phyloP scores from a whole-genome alignment of 2,113 vertebrate species.

The Centrocercus urophasianus region DNA sequence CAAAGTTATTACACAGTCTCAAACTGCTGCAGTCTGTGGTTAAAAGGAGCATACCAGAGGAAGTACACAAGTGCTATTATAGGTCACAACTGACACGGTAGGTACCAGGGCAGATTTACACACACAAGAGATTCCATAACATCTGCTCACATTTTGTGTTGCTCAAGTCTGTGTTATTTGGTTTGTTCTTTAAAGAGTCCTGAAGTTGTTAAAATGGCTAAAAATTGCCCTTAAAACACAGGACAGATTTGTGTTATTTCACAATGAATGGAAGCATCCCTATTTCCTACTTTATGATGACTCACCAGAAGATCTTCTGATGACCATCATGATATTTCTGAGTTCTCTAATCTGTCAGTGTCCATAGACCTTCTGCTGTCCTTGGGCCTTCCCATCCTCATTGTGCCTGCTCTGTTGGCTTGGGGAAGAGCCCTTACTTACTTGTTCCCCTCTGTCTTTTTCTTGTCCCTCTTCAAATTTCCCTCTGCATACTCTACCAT shows the following conservation, averaged over 20 bases:
- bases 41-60: background rate
- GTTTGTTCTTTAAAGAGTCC: background rate
- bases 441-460: background rate
- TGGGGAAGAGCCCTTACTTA: background rate
- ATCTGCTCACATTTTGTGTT: constrained; percentile 5
- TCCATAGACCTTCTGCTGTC: background rate
- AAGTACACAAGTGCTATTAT: constrained; percentile 14
- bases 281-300: background rate
- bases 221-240: background rate
- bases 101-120: background rate
- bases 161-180: background rate
- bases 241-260: background rate
- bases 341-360: background rate
- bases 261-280: accelerated
- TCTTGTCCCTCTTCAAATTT: background rate
- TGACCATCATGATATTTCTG: background rate
- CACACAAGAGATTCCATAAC: background rate
- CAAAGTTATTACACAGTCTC: background rate
- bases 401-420: background rate
- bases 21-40: background rate
- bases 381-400: background rate
- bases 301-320: background rate
- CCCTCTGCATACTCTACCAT: background rate
- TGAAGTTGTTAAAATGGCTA: background rate
- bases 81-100: background rate